These are phyloP conservation scores for Chlorospingus flavigularis DNA, from an alignment of 2,797 vertebrate genomes.

Conservation along the genomic window DNA sequence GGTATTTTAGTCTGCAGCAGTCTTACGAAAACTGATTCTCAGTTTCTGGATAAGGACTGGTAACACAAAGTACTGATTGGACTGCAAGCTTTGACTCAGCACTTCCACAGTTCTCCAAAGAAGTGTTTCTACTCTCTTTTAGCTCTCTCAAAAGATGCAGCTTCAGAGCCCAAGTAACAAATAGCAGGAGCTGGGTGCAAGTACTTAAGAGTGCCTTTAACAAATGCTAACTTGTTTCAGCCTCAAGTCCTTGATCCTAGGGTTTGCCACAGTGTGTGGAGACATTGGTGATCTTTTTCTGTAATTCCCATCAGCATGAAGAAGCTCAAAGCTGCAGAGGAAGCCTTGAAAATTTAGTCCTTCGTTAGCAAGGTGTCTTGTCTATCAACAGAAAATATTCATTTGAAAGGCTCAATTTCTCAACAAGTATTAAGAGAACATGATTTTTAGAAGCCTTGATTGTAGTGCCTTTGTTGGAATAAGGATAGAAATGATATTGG, in stretches of 20 bases:
- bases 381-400: background rate
- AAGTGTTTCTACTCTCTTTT: background rate
- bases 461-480: background rate
- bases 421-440: background rate
- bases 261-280: background rate
- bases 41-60: background rate
- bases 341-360: background rate
- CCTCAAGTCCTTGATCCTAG: background rate
- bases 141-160: background rate
- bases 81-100: background rate
- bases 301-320: background rate
- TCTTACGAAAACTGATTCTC: background rate
- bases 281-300: accelerated
- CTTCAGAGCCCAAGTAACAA: background rate
- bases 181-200: background rate
- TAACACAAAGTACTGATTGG: background rate
- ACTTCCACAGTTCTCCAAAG: background rate
- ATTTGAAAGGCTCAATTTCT: background rate
- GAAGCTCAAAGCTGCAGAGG: background rate
- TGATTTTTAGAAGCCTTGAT: background rate
- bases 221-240: background rate
- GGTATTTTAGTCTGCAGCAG: background rate
- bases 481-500: background rate
- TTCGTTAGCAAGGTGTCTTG: background rate
- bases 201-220: background rate